Conservation (phyloP, 1,140 invertebrate species). For the Stegodyphus mimosarum region DNA sequence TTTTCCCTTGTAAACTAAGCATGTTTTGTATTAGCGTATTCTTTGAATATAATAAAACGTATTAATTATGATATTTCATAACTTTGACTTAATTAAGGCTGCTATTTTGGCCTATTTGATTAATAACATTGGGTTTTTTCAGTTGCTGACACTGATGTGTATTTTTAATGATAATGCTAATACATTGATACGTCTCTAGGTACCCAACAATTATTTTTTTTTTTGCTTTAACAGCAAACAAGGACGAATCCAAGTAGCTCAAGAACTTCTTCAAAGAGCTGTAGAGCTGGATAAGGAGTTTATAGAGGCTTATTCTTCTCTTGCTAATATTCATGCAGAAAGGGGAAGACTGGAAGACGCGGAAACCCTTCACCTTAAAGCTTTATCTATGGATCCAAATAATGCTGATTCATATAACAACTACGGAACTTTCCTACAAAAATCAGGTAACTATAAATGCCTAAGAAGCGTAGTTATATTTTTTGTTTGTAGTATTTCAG, state of each 20-base stretch:
- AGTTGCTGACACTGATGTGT: no score
- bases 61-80: no score
- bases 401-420: constrained; percentile 68
- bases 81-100: no score
- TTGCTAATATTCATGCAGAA: constrained; percentile 65
- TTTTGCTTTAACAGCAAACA: constrained; percentile 64
- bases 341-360: constrained; percentile 63
- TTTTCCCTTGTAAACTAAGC: no score
- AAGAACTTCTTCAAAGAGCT: constrained; percentile 65
- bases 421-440: constrained; percentile 69
- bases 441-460: constrained; percentile 65
- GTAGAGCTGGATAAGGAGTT: constrained; percentile 66
- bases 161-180: no score
- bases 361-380: constrained; percentile 64
- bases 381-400: constrained; percentile 64
- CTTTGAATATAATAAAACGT: no score
- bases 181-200: no score
- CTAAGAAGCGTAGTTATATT: not conserved
- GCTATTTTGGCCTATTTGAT: no score
- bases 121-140: no score
- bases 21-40: no score
- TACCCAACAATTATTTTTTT: not conserved
- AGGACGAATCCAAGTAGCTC: constrained; percentile 64
- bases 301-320: constrained; percentile 65
- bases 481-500: no score